Base-by-base conservation (phyloP, 1,140 invertebrate species). In the Mycetomoellerius zeteki region DNA sequence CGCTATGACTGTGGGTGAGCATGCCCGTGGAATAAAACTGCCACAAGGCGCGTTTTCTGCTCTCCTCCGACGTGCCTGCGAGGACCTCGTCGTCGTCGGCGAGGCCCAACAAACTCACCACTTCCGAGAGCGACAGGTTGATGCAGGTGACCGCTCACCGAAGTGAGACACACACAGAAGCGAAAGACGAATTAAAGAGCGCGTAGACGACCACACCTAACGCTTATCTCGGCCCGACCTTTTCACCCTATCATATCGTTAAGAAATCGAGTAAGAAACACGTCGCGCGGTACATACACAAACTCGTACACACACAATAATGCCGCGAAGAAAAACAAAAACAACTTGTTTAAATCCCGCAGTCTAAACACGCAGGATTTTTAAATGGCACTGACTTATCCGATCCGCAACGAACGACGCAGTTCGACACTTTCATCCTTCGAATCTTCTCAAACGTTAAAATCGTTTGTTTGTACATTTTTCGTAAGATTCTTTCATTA, bases 1-100 rank as follows among this genome's bases (percentile, higher is more conserved):
- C 97, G 93, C 97, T 97, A 95, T 97, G 97, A 93, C 97, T 97
- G 95, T 98, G 97, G 71, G 97, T 97, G 91, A 98, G 96, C 97
- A 98, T 97, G 89, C 94, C 94, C 84, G 94, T 90, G 56, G 94
- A 92, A 64, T 94, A 94, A 81, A 94, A 94, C 75, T 94, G 93
- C 94, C 94, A 94, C 90, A 94, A 86, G 50, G 91, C 90, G 75
- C 89, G 90, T 85, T 93, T 94, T 82, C 92, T 89, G 89, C 85
- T 91, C 65, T 94, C 92, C 77, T 90, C 89, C 27, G 93, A 93
- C 47, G 90, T 90, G 60, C 90, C 90, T 47, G 89, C 86, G 52
- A 91, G 89, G 85, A 92, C 86, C 89, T 94, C 90, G 90, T 94
- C 93, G 91, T 93, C 91, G 85, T 92, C 92, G 88, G 91, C 91